Base-by-base conservation (phyloP, 2,113 vertebrate species). In the Perccottus glenii region DNA sequence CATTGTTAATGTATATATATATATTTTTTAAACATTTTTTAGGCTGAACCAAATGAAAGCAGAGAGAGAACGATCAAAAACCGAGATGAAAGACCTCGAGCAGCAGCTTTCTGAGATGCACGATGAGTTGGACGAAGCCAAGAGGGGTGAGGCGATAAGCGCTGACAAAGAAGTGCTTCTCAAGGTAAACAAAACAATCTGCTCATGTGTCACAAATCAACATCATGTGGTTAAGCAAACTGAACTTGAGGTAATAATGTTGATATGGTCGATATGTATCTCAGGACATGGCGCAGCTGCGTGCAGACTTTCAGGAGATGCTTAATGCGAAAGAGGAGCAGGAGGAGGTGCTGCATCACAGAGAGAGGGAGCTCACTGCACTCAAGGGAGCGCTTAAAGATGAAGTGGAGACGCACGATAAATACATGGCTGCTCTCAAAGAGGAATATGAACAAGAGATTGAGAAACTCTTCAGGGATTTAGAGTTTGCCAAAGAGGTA, bases 21-120 rank as follows among this genome's bases (percentile, higher is more conserved):
- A 5, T 11, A 6, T 53, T 12, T 64, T n/a, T n/a, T n/a, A n/a
- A n/a, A n/a, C n/a, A n/a, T n/a, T n/a, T 74, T 68, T 62, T 76
- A 99, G 98, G 83, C 88, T 98, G 72, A 93, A 92, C 69, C 92
- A 94, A 90, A 92, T 96, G 78, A 96, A 94, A 78, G 93, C 93
- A 79, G 96, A 98, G 33, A 90, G 93, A 70, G 95, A 96, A 5
- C 90, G 94, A 64, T 91, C 93, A 59, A 95, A 95, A 81, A 93
- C 89, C 0, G 95, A 98, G 88, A 94, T 98, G 87, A 92, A 95
- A 73, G 96, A 96, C 80, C 93, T 99, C 68, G 95, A 98, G 85
- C 95, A 96, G 78, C 96, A 99, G 84, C 95, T 99, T 9, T 99
- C 97, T 0, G 97, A 99, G 67, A 98, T 98, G 95, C 98, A 99